Evolutionary conservation across 2,888 invertebrate species (phyloP), one percentile per base, ranked within the genome.

Genomic region (Thera britannica): DNA sequence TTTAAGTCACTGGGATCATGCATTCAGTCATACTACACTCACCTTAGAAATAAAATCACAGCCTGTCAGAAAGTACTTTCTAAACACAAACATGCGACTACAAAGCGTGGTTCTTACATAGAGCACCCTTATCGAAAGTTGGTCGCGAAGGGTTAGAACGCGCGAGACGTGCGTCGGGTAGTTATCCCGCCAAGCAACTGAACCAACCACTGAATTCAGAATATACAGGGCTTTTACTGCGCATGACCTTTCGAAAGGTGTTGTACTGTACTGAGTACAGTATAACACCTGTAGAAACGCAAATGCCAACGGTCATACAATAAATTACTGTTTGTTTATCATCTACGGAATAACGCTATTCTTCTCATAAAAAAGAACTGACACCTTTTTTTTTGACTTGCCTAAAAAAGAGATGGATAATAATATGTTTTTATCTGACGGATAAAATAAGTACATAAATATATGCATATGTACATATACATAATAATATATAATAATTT

Each of bases 61-160:
- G 88, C 88, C 88, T 90, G 77, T 82, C 80, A 83, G 82, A 83
- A 23, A 78, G 75, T 83, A 83, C 78, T 87, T 74, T 84, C 90
- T 92, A 92, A 62, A 90, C 86, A 90, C 88, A 89, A 90, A 87
- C 92, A 92, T 92, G 92, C 92, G 88, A 82, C 81, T 79, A 78
- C 73, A 74, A 84, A 91, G 56, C 59, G 58, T 54, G 9, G 46
- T 56, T 46, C 92, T 92, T 93, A 92, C 92, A 91, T 92, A 90
- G 81, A 90, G 87, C 87, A 90, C 87, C 82, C 88, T 83, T 80
- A 82, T 87, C 81, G 75, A 76, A 83, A 84, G 75, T 82, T 78
- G 75, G 65, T 82, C 88, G 87, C 82, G 83, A 70, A 46, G 9
- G 75, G 77, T 75, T 70, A n/a, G 11, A 58, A 44, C 36, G 38